phyloP scores from a whole-genome alignment of 2,113 vertebrate genomes.

The Platycercus adscitus region DNA sequence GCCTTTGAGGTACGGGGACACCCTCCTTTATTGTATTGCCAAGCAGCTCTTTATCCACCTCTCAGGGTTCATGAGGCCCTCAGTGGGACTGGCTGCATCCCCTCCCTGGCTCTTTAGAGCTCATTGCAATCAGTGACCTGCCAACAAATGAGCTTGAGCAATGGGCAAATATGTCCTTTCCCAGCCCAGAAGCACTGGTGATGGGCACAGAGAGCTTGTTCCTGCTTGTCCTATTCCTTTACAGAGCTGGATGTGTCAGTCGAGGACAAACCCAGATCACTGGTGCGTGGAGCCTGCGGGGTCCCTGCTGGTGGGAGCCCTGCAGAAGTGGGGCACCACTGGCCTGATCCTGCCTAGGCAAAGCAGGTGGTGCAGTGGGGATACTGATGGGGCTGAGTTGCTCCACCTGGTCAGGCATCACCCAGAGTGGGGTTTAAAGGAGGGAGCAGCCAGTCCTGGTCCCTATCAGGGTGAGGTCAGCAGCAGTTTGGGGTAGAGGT shows the following conservation, averaged over 20 bases:
- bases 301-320: background rate
- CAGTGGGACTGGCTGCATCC: background rate
- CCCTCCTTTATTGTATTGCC: background rate
- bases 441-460: background rate
- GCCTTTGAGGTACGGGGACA: background rate
- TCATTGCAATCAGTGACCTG: background rate
- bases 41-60: too few relatives aligned
- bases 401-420: background rate
- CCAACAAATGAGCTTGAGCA: background rate
- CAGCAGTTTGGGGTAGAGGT: background rate
- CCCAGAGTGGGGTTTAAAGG: background rate
- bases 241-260: background rate
- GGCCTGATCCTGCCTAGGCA: background rate
- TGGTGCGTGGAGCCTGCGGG: rapidly evolving
- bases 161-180: background rate
- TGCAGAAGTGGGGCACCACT: rapidly evolving
- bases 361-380: rapidly evolving
- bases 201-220: background rate
- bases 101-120: background rate
- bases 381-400: background rate
- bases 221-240: background rate
- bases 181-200: background rate
- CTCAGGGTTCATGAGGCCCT: background rate
- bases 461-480: rapidly evolving
- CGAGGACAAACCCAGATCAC: background rate